Conservation (phyloP, 2,113 vertebrate species). For the Carollia perspicillata region DNA sequence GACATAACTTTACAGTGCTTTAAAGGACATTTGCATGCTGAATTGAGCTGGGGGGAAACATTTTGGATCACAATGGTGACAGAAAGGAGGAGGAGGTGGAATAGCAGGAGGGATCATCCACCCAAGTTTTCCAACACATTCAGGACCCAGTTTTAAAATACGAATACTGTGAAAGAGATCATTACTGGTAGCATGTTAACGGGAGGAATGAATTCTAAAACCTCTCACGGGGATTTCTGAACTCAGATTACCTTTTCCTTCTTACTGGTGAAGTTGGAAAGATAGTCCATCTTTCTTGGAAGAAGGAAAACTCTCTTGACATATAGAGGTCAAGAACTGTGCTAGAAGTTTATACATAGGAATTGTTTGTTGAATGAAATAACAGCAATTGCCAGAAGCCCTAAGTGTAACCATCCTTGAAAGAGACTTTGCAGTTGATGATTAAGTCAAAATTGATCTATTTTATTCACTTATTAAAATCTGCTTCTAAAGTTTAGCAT, state of each 20-base stretch:
- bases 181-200: neutral
- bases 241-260: neutral
- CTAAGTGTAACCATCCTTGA: neutral
- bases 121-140: neutral
- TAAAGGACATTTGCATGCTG: neutral
- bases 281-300: neutral
- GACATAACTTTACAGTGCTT: neutral
- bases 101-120: neutral
- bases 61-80: neutral
- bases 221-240: neutral
- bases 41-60: neutral
- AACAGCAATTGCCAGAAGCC: neutral
- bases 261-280: slow-evolving; percentile 19
- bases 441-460: neutral
- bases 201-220: neutral
- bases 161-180: neutral
- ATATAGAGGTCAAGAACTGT: neutral
- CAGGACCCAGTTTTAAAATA: neutral
- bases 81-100: neutral
- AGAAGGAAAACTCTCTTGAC: neutral
- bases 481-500: neutral
- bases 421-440: neutral
- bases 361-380: slow-evolving; percentile 18
- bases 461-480: neutral
- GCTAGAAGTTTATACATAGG: slow-evolving; percentile 16